A percentile compares a stretch with the other conserved stretches of the same genome.
phyloP scores from a whole-genome alignment of 2,888 invertebrate genomes.

The Geotrupes spiniger region DNA sequence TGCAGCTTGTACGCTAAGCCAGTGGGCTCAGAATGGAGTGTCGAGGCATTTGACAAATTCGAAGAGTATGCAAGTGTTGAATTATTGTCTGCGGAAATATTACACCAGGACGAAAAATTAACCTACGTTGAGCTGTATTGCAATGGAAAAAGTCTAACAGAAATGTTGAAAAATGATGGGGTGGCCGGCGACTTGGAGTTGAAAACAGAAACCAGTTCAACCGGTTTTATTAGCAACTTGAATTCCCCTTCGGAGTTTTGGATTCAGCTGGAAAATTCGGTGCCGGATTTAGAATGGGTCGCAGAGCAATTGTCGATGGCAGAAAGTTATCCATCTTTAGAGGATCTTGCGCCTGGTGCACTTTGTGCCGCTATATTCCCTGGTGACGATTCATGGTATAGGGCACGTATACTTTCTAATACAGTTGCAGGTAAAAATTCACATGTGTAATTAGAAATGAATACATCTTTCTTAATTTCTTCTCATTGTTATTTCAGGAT shows the following conservation, averaged over 20 bases:
- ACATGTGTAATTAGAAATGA: too few relatives aligned
- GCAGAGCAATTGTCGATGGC: slow-evolving; percentile 57
- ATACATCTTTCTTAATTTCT: too few relatives aligned
- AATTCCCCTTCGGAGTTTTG: slow-evolving; percentile 72
- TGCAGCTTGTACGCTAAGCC: slow-evolving; percentile 69
- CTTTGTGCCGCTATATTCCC: slow-evolving; percentile 65
- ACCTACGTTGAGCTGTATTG: slow-evolving; percentile 66
- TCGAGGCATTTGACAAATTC: slow-evolving; percentile 59
- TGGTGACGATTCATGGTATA: slow-evolving; percentile 66
- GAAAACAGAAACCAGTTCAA: slow-evolving; percentile 35
- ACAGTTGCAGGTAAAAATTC: slow-evolving; percentile 54
- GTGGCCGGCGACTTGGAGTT: slow-evolving; percentile 50
- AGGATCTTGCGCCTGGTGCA: slow-evolving; percentile 58
- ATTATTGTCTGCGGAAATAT: slow-evolving; percentile 28
- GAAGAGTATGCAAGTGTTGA: slow-evolving; percentile 39
- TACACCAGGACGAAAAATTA: slow-evolving; percentile 56
- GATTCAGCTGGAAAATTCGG: slow-evolving; percentile 66
- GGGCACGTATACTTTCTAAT: slow-evolving; percentile 58
- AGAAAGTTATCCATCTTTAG: slow-evolving; percentile 52
- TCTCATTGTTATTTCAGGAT: slow-evolving; percentile 34
- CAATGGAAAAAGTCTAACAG: slow-evolving; percentile 59
- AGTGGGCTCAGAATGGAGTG: slow-evolving; percentile 63
- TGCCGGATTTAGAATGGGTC: slow-evolving; percentile 60
- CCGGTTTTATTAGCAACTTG: slow-evolving; percentile 65
- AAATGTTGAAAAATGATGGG: slow-evolving; percentile 59